phyloP scores from a whole-genome alignment of 2,888 invertebrate species.

The Acanthoscelides obtectus region DNA sequence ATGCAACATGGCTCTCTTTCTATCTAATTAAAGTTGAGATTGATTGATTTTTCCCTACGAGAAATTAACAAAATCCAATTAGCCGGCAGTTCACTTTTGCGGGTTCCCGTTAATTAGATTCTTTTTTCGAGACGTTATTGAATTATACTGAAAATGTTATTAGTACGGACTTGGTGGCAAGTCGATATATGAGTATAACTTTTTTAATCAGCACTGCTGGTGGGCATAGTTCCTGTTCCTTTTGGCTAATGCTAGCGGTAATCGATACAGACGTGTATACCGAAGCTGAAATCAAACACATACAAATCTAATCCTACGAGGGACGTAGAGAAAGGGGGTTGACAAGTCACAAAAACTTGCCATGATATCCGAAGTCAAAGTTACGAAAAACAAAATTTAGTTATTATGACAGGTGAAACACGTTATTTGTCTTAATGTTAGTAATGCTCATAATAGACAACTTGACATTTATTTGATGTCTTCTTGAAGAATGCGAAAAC shows the following conservation, averaged over 20 bases:
- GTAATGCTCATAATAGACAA: no score
- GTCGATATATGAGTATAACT: neutral
- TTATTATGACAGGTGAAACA: no score
- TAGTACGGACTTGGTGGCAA: neutral
- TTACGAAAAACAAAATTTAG: no score
- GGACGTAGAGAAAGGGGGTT: no score
- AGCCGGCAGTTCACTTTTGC: constrained; percentile 16
- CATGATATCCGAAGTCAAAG: no score
- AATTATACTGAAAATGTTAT: constrained; percentile 12
- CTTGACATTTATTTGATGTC: no score
- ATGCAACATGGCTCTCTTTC: constrained; percentile 9
- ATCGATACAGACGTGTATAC: neutral
- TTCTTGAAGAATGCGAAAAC: no score
- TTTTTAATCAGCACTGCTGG: neutral
- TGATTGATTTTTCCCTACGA: constrained; percentile 22
- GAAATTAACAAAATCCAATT: constrained; percentile 33
- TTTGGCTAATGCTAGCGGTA: neutral
- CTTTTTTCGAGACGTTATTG: constrained; percentile 10
- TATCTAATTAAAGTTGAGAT: constrained; percentile 21
- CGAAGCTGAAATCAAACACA: neutral
- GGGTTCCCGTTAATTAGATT: constrained; percentile 23
- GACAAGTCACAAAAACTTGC: no score
- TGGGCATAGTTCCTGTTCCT: neutral
- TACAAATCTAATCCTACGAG: no score
- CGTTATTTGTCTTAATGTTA: no score